These are phyloP conservation scores for Nanorana parkeri DNA, from an alignment of 2,113 vertebrate genomes.

Conservation along the genomic window DNA sequence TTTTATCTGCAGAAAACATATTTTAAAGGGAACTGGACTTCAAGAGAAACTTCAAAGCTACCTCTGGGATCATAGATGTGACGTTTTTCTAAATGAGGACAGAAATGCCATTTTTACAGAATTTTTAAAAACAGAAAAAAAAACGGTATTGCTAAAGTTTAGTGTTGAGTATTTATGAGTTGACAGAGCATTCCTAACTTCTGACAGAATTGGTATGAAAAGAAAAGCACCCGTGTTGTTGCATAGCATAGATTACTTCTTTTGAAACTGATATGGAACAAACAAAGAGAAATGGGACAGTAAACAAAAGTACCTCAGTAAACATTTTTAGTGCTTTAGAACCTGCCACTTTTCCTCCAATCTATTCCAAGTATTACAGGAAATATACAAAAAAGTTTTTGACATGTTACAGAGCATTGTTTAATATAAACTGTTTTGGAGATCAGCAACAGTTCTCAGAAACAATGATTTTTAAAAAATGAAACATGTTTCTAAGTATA, in stretches of 20 bases:
- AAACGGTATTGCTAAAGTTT: not conserved
- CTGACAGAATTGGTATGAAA: conserved; percentile 39
- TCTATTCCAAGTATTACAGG: not conserved
- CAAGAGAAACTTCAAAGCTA: conserved; percentile 23
- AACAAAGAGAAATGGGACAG: conserved; percentile 17
- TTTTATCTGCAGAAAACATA: not conserved
- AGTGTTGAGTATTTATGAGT: conserved; percentile 17
- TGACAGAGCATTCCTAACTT: conserved; percentile 28
- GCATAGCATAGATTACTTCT: conserved; percentile 22
- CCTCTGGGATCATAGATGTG: conserved; percentile 1
- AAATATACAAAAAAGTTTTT: not conserved
- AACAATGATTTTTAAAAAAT: no score
- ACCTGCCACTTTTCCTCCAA: not conserved
- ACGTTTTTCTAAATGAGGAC: conserved; percentile 23
- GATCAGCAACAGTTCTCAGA: no score
- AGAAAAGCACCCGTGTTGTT: conserved; percentile 16
- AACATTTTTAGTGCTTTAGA: not conserved
- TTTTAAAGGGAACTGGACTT: conserved; percentile 14
- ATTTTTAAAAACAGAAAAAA: conserved; percentile 7
- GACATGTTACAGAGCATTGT: not conserved
- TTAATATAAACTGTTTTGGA: not conserved
- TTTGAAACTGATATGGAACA: conserved; percentile 31
- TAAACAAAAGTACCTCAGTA: conserved; percentile 37
- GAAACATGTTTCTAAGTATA: no score
- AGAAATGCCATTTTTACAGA: conserved; percentile 15